Conservation (phyloP, 2,888 invertebrate species). For the Atrina japonica region DNA sequence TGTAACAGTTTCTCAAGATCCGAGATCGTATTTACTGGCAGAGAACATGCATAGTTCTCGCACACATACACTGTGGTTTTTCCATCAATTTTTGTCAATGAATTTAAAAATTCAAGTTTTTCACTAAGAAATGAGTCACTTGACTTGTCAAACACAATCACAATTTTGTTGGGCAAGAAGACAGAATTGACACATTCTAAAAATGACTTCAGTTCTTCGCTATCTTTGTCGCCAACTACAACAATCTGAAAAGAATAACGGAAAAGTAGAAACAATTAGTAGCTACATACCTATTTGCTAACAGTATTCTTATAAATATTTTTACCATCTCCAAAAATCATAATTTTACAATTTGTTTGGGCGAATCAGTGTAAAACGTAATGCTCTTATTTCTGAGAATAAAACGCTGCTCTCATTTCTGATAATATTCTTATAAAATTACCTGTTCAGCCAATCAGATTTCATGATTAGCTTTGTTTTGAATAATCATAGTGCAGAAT, state of each 20-base stretch:
- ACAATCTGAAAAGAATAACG: slow-evolving; percentile 67
- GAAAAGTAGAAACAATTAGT: neutral
- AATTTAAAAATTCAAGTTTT: slow-evolving; percentile 76
- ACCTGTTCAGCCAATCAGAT: no score
- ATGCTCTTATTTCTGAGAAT: no score
- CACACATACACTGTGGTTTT: slow-evolving; percentile 90
- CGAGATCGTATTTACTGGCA: slow-evolving; percentile 86
- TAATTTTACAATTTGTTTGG: neutral
- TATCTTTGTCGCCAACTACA: slow-evolving; percentile 84
- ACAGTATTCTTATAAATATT: no score
- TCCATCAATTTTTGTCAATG: slow-evolving; percentile 83
- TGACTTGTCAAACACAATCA: slow-evolving; percentile 83
- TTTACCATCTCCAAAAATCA: no score
- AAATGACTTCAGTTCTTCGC: slow-evolving; percentile 86
- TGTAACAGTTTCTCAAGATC: slow-evolving; percentile 21
- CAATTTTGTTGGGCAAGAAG: slow-evolving; percentile 86
- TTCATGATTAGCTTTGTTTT: no score
- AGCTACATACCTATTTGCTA: neutral
- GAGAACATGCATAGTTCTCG: slow-evolving; percentile 87
- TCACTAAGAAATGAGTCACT: slow-evolving; percentile 79
- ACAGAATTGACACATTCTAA: slow-evolving; percentile 85
- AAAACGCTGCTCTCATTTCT: no score
- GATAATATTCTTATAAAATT: no score
- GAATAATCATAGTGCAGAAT: no score
- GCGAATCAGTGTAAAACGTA: no score